Base-by-base conservation (phyloP, 2,113 vertebrate species). In the Fukomys damarensis region DNA sequence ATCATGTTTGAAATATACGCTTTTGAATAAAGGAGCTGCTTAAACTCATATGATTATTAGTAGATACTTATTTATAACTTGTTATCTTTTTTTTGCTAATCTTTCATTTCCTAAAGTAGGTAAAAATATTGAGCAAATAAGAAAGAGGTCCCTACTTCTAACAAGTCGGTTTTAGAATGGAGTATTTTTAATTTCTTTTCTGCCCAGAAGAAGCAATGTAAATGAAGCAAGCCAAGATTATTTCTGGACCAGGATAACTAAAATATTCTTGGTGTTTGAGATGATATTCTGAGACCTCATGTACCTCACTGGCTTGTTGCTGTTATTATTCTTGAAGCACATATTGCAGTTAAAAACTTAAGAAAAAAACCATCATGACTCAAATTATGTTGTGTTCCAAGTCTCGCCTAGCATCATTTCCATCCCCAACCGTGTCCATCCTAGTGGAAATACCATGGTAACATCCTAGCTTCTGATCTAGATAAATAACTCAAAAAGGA, bases 61-160 rank as follows among this genome's bases (percentile, higher is more conserved):
- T 24, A 59, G 22, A 35, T 83, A 43, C 22, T 80, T 7, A 10
- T 93, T 86, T 58, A 12, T 22, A 81, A 17, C n/a, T 87, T 54
- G 5, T 76, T 56, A 41, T 68, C 85, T 76, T 93, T 89, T 19
- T 83, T 89, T 92, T 86, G 11, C 6, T 91, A 35, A 85, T 46
- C 14, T 79, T 86, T 91, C 4, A 81, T 81, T 84, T 93, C 38
- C 49, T 70, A 70, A 95, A 94, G 72, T 52, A 94, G 56, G 58
- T 46, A 66, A 80, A 88, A 4, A 49, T 54, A 65, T 9, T 86
- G 41, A 87, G 7, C 38, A 58, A 91, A 52, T 26, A 68, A 49
- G 22, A 74, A 68, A 49, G 17, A 74, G 7, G 12, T 3, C 19
- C 14, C 32, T 56, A 41, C 28, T 84, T 80, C 76, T 61, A 74